Conservation (phyloP, 2,797 vertebrate species). For the Uromys caudimaculatus region DNA sequence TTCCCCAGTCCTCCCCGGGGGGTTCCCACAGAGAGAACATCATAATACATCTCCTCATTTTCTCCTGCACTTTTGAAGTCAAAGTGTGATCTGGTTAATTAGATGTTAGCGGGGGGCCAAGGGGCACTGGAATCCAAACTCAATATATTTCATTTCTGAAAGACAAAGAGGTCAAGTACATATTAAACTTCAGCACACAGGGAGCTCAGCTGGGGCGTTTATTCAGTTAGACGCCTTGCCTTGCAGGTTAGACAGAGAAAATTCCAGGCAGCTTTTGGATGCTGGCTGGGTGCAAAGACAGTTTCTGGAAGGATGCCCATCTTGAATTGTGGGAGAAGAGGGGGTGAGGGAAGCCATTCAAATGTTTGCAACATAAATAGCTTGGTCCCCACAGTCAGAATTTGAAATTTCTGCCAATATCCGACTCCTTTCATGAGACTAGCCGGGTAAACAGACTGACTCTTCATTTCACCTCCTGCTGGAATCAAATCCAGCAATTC, state of each 20-base stretch:
- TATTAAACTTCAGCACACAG: slow-evolving; percentile 76
- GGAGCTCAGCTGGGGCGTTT: slow-evolving; percentile 77
- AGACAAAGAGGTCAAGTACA: slow-evolving; percentile 85
- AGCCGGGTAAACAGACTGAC: slow-evolving; percentile 50
- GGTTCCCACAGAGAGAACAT: slow-evolving; percentile 58
- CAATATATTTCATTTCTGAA: slow-evolving; percentile 82
- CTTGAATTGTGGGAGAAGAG: slow-evolving; percentile 60
- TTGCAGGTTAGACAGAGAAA: slow-evolving; percentile 51
- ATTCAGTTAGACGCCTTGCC: slow-evolving; percentile 47
- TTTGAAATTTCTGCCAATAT: slow-evolving; percentile 77
- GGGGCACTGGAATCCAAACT: slow-evolving; percentile 76
- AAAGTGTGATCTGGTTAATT: slow-evolving; percentile 85
- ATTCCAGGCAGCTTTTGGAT: slow-evolving; percentile 62
- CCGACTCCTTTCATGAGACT: slow-evolving; percentile 54
- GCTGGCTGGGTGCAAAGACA: slow-evolving; percentile 58
- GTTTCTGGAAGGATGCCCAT: slow-evolving; percentile 70
- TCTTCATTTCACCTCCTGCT: slow-evolving; percentile 54
- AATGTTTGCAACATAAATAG: slow-evolving; percentile 79
- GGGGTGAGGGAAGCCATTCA: slow-evolving; percentile 40
- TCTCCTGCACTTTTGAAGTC: slow-evolving; percentile 79
- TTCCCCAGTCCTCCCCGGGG: slow-evolving; percentile 16
- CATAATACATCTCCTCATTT: slow-evolving; percentile 78
- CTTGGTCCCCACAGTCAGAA: slow-evolving; percentile 62
- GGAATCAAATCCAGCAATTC: slow-evolving; percentile 21
- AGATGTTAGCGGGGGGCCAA: slow-evolving; percentile 82